These are phyloP conservation scores for Azemiops feae DNA, from an alignment of 2,113 vertebrate genomes.

Conservation along the genomic window DNA sequence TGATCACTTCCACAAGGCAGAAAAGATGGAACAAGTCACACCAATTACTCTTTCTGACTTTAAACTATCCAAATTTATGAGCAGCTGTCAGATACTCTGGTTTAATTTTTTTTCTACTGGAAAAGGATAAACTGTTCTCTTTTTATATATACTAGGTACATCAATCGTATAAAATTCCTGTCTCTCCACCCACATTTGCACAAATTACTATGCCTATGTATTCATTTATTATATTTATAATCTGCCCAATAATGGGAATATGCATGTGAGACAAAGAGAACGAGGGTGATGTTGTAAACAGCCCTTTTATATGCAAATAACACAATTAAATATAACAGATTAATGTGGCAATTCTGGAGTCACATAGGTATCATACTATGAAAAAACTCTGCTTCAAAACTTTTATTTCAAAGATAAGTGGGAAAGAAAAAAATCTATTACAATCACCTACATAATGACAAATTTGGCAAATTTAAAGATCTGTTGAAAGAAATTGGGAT, in stretches of 20 bases:
- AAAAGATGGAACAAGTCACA: not conserved
- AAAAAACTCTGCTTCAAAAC: not conserved
- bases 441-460: not conserved
- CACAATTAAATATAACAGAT: conserved; percentile 4
- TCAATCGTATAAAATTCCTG: not conserved
- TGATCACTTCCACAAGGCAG: conserved; percentile 10
- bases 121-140: conserved; percentile 9
- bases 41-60: conserved; percentile 6
- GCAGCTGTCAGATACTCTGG: not conserved
- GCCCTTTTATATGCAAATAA: not conserved
- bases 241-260: not conserved
- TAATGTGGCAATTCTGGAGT: not conserved
- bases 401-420: not conserved
- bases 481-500: not conserved
- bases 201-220: not conserved
- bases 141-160: not conserved
- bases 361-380: not conserved
- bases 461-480: not conserved
- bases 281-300: not conserved
- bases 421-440: not conserved
- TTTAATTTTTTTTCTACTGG: not conserved
- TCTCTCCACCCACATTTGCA: conserved; percentile 7
- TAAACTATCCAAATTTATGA: not conserved
- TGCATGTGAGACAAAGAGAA: not conserved
- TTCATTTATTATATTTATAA: conserved; percentile 2